Percentiles rank a stretch among this genome's conserved stretches.
Evolutionary conservation across 2,113 vertebrate species (phyloP).

Genomic region (Gnathonemus longibarbis): DNA sequence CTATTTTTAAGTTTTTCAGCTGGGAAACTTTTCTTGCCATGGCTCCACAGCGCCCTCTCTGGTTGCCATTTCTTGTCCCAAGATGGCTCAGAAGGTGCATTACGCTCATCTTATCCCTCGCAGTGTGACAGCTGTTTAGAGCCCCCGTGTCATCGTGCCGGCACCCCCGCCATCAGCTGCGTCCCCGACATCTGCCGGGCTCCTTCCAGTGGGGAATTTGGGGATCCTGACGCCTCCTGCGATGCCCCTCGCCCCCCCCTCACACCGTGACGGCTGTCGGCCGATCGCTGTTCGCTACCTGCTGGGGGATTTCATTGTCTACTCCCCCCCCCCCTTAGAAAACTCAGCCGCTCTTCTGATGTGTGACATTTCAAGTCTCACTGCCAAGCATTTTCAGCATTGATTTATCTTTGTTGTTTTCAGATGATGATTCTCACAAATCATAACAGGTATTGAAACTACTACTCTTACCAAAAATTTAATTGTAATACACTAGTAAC

Average conservation of each 20-base stretch:
- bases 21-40: not conserved
- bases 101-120: too few species aligned
- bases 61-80: not conserved
- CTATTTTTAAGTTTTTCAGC: not conserved
- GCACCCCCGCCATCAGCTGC: not conserved
- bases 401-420: not conserved
- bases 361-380: constrained; percentile 2
- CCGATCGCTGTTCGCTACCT: not conserved
- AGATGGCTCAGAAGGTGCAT: not conserved
- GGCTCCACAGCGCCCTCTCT: not conserved
- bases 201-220: not conserved
- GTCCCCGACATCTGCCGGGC: not conserved
- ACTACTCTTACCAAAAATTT: not conserved
- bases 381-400: not conserved
- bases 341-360: not conserved
- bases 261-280: not conserved
- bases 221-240: not conserved
- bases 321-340: not conserved
- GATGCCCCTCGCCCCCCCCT: not conserved
- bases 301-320: not conserved
- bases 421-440: not conserved
- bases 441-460: not conserved
- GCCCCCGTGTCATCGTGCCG: not conserved
- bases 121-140: not conserved
- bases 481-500: not conserved